phyloP scores from a whole-genome alignment of 2,888 invertebrate genomes.

The Zhengitettix transpicula region DNA sequence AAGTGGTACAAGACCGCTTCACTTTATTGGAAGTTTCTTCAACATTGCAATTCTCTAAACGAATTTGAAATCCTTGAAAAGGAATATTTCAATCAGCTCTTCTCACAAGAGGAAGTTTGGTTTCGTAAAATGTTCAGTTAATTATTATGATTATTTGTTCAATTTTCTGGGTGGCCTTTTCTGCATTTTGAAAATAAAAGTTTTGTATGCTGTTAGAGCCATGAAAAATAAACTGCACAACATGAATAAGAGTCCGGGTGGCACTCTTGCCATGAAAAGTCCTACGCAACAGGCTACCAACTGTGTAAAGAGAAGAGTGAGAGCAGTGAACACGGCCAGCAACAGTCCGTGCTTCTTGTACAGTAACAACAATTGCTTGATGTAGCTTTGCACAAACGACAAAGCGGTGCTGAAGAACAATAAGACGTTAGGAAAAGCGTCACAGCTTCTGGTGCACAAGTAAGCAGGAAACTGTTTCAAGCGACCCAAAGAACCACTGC shows the following conservation, averaged over 20 bases:
- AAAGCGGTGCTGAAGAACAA: not conserved
- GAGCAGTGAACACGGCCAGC: not conserved
- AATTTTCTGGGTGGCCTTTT: no score
- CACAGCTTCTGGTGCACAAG: not conserved
- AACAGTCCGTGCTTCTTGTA: not conserved
- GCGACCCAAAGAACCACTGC: not conserved
- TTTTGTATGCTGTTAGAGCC: not conserved
- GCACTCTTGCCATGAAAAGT: not conserved
- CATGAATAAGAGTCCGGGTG: not conserved
- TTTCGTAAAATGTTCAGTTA: no score
- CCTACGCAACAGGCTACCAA: not conserved
- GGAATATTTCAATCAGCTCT: no score
- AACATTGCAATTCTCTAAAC: no score
- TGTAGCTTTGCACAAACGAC: not conserved
- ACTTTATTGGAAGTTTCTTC: no score
- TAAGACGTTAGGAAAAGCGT: not conserved
- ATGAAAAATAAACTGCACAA: not conserved
- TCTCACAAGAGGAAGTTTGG: no score
- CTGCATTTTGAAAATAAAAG: not conserved
- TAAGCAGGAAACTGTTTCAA: not conserved
- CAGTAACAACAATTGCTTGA: not conserved
- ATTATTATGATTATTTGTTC: no score
- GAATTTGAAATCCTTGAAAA: no score
- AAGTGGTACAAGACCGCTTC: no score
- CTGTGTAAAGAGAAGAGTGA: not conserved